A percentile compares a stretch with the other conserved stretches of the same genome.
phyloP scores from a whole-genome alignment of 2,797 vertebrate genomes.

The Allobates femoralis region DNA sequence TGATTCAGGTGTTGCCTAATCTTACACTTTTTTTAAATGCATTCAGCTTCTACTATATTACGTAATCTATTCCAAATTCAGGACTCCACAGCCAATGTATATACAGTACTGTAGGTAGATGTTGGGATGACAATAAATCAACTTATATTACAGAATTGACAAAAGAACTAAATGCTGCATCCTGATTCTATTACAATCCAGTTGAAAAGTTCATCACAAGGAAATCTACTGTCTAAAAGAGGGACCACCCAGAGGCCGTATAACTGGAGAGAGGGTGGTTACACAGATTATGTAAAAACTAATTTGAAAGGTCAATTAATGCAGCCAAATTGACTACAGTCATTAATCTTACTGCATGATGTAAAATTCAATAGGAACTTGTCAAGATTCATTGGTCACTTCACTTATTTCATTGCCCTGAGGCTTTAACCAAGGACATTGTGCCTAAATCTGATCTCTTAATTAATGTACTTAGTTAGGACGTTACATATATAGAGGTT shows the following conservation, averaged over 20 bases:
- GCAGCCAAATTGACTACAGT: background rate
- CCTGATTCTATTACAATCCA: background rate
- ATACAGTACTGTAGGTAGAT: background rate
- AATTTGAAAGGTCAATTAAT: conserved; percentile 35
- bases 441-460: background rate
- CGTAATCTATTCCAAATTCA: background rate
- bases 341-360: background rate
- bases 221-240: background rate
- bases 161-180: background rate
- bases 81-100: background rate
- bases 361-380: background rate
- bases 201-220: background rate
- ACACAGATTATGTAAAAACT: conserved; percentile 16
- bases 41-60: background rate
- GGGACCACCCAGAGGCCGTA: conserved; percentile 15
- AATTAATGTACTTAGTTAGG: background rate
- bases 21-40: background rate
- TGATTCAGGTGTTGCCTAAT: background rate
- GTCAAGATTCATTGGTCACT: background rate
- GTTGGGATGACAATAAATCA: background rate
- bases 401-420: background rate
- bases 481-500: too few species aligned
- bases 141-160: background rate
- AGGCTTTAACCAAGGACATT: background rate
- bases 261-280: background rate